Base-by-base conservation (phyloP, 2,888 invertebrate species). In the Drosophila recens region DNA sequence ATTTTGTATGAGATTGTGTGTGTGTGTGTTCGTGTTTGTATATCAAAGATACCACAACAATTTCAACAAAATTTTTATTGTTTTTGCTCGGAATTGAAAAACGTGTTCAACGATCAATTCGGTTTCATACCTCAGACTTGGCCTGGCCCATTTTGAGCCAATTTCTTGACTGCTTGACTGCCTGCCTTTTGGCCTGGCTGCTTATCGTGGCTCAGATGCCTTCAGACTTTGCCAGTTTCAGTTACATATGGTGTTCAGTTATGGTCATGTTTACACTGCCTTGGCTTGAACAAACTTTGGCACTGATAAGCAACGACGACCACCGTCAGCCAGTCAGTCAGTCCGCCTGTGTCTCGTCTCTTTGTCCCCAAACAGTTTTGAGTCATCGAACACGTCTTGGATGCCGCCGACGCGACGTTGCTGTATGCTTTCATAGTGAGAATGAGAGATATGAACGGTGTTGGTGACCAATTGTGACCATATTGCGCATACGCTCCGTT, bases 101-200 rank as follows among this genome's bases (percentile, higher is more conserved):
- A 89, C 86, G 89, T 86, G 85, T 84, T 86, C 87, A 84, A 82
- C 82, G 73, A 85, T 77, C 85, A 49, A 49, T 59, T 59, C 23
- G 2, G 30, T 51, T 51, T n/a, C 49, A 49, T 49, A 30, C 42
- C 51, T 51, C 38, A 13, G 48, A 38, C 36, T 62, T 42, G 40
- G 59, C 20, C 59, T 58, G 38, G 13, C 58, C 49, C 49, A 59
- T 40, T 15, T 43, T 36, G 48, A 17, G 3, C 10, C 33, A 20
- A 43, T 23, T 45, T 33, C 33, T 11, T 57, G 46, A 11, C 42
- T 38, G 42, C 33, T 6, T 45, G 45, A 11, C 40, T 38, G 13
- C 23, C 11, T 48, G 46, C 9, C 45, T 38, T 10, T 15, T 23
- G 17, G 11, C 20, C 38, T 46, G 43, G 20, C 49, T 67, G 67